These are phyloP conservation scores for Reinhardtius hippoglossoides DNA, from an alignment of 2,113 vertebrate species.

Conservation along the genomic window DNA sequence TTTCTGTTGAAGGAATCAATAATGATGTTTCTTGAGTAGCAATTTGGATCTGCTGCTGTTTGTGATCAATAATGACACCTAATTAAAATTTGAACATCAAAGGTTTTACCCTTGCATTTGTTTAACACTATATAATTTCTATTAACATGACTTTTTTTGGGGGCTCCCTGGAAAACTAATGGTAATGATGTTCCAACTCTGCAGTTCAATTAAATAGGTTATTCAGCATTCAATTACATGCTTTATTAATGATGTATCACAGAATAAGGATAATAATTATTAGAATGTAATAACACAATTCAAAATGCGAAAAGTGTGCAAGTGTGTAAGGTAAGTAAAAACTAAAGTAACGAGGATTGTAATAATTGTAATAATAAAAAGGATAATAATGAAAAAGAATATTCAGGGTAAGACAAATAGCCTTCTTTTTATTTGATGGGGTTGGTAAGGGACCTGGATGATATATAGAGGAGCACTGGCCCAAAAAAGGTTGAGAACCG, in stretches of 20 bases:
- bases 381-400: neutral
- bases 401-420: neutral
- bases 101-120: neutral
- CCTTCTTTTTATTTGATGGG: neutral
- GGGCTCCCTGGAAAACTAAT: neutral
- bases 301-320: neutral
- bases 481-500: neutral
- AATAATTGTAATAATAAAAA: neutral
- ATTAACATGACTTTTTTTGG: too few relatives aligned
- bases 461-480: neutral
- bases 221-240: neutral
- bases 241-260: neutral
- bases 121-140: too few relatives aligned
- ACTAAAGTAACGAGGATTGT: neutral
- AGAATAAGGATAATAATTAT: neutral
- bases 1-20: neutral
- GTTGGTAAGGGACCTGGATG: neutral
- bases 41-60: neutral
- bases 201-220: neutral
- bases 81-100: neutral
- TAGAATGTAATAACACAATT: neutral
- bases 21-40: neutral
- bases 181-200: neutral
- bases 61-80: neutral
- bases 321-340: too few relatives aligned